Evolutionary conservation across 1,140 invertebrate species (phyloP).

Genomic region (Alviniconcha marisindica): DNA sequence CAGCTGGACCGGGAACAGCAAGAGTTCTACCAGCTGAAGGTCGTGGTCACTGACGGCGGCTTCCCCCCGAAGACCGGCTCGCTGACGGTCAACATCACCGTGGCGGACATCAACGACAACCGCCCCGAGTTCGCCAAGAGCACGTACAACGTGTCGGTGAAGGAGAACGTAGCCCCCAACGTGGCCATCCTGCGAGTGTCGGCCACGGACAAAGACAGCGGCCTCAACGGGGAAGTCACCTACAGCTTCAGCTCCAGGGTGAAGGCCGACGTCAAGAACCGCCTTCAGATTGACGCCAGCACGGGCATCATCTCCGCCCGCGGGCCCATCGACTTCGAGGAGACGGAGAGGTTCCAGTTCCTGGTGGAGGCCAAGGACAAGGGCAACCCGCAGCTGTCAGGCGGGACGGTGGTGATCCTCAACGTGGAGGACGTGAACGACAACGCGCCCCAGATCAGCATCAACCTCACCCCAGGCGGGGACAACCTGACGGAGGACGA

Average conservation of each 20-base stretch:
- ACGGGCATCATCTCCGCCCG: constrained; percentile 64
- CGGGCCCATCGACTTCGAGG: constrained; percentile 86
- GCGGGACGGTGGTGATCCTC: constrained; percentile 54
- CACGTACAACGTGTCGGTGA: constrained; percentile 78
- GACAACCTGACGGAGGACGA: constrained; percentile 57
- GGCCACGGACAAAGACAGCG: constrained; percentile 68
- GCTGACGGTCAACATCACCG: constrained; percentile 62
- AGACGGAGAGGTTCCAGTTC: constrained; percentile 69
- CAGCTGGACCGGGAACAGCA: constrained; percentile 61
- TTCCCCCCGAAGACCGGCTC: constrained; percentile 57
- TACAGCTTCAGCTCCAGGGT: constrained; percentile 90
- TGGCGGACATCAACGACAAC: constrained; percentile 80
- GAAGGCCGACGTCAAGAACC: constrained; percentile 81
- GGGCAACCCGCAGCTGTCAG: constrained; percentile 52
- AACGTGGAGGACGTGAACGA: constrained; percentile 67
- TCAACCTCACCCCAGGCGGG: constrained; percentile 59
- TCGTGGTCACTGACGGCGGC: constrained; percentile 65
- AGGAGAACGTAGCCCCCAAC: constrained; percentile 79
- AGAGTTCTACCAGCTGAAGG: constrained; percentile 58
- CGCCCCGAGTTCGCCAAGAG: constrained; percentile 59
- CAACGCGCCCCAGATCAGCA: constrained; percentile 64
- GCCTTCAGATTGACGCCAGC: constrained; percentile 85
- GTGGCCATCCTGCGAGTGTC: constrained; percentile 57
- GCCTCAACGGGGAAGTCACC: constrained; percentile 64
- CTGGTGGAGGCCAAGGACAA: constrained; percentile 62